Evolutionary conservation across 2,888 invertebrate genomes (phyloP), one percentile per base, ranked within the genome.

Genomic region (Graphium colonna): DNA sequence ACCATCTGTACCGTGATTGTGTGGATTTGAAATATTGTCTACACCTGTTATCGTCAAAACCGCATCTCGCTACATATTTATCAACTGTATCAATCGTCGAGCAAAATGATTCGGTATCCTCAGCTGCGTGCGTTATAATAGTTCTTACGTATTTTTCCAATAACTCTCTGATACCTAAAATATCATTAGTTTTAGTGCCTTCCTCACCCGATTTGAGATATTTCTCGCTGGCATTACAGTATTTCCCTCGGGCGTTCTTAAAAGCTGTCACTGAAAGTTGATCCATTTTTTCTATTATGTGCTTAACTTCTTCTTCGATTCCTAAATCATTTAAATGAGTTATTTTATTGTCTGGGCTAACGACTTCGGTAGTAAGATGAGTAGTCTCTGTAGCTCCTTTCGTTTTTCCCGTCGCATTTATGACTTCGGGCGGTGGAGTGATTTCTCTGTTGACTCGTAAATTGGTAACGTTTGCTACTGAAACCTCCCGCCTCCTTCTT

Each of bases 401-500:
- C 2, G 58, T 7, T 39, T 10, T 12, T 9, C 16, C n/a, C 1
- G 10, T 12, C 4, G 36, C 5, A 12, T 36, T 36, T 12, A 13
- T 53, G 0, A 8, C 16, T 10, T 59, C 56, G 0, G 77, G 70
- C 0, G 85, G 82, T 1, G 81, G 77, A 0, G 79, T 86, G 3
- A 87, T 87, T 3, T 82, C 65, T 0, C 75, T 72, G 39, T 87
- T 88, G 0, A 84, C 78, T 51, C 87, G 65, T 18, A 87, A 60
- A 52, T 71, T 84, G 36, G 62, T 61, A 8, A 55, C 58, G 3
- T 45, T 52, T 0, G 48, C 28, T 15, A 61, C 1, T 1, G 68
- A 60, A 7, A 56, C 56, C 0, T 68, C 64, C 3, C 77, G 63
- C 44, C 73, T 75, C 42, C 56, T 68, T 16, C 80, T 71, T 0